These are phyloP conservation scores for Acipenser oxyrinchus DNA, from an alignment of 2,797 vertebrate genomes.

Conservation along the genomic window DNA sequence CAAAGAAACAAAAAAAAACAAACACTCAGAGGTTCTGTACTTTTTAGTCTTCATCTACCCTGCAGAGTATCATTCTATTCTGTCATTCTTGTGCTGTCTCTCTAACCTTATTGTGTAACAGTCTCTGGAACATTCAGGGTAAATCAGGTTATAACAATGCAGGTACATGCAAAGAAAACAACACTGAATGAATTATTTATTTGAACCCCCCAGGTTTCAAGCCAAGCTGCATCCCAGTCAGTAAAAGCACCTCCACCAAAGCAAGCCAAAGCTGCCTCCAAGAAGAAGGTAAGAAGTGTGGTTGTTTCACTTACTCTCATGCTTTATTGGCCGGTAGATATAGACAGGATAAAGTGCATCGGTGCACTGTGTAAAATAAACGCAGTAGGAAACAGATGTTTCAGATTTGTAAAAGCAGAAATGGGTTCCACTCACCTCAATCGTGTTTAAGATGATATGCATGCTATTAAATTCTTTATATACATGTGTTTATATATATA, in stretches of 20 bases:
- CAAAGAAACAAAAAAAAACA: no score
- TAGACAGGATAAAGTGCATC: no score
- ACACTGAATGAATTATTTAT: neutral
- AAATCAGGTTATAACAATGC: neutral
- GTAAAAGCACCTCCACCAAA: slow-evolving; percentile 37
- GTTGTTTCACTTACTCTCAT: no score
- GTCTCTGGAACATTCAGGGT: neutral
- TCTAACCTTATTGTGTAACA: neutral
- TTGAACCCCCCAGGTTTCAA: slow-evolving; percentile 28
- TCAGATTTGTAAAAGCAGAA: no score
- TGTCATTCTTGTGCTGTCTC: no score
- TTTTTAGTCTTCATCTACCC: no score
- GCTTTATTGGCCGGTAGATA: no score
- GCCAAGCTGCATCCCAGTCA: slow-evolving; percentile 18
- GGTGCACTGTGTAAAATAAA: no score
- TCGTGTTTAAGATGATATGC: neutral
- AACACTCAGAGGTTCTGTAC: no score
- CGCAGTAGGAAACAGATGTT: no score
- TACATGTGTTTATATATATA: neutral
- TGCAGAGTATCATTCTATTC: no score
- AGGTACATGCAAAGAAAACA: neutral
- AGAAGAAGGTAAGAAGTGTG: slow-evolving; percentile 50
- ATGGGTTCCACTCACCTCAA: no score
- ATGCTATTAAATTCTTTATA: neutral
- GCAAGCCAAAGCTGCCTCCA: slow-evolving; percentile 37